phyloP scores from a whole-genome alignment of 2,797 vertebrate genomes.

The Amazonetta brasiliensis region DNA sequence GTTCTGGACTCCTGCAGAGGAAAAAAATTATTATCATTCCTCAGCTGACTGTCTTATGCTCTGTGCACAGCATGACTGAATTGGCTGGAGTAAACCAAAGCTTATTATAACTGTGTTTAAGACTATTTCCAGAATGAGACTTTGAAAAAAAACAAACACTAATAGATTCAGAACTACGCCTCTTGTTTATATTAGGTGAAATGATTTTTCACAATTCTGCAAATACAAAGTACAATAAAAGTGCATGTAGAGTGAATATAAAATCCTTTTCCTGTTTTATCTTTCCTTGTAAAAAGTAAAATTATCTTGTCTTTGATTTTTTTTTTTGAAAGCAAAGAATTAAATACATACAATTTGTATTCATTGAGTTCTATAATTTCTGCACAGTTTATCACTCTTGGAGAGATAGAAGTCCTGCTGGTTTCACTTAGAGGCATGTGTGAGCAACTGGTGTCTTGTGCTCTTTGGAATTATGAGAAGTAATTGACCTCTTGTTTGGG shows the following conservation, averaged over 20 bases:
- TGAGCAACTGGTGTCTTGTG: not conserved
- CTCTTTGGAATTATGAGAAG: not conserved
- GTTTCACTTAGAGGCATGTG: not conserved
- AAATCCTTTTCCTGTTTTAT: not conserved
- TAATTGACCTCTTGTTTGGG: not conserved
- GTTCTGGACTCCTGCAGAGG: not conserved
- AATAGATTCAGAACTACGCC: accelerated
- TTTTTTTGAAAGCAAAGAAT: not conserved
- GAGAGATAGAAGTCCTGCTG: not conserved
- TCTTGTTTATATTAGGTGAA: not conserved
- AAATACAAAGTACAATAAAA: not conserved
- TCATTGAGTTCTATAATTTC: not conserved
- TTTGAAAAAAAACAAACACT: not conserved
- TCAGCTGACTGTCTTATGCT: constrained; percentile 13
- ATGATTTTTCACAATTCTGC: not conserved
- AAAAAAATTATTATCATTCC: not conserved
- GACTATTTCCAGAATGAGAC: not conserved
- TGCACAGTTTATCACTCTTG: not conserved
- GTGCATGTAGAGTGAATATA: not conserved
- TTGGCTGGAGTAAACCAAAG: not conserved
- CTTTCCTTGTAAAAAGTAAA: not conserved
- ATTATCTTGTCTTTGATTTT: not conserved
- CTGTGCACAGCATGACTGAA: constrained; percentile 5
- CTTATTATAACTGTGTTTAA: not conserved
- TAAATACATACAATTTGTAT: not conserved